phyloP scores from a whole-genome alignment of 2,113 vertebrate genomes.

The Poeciliopsis retropinna region DNA sequence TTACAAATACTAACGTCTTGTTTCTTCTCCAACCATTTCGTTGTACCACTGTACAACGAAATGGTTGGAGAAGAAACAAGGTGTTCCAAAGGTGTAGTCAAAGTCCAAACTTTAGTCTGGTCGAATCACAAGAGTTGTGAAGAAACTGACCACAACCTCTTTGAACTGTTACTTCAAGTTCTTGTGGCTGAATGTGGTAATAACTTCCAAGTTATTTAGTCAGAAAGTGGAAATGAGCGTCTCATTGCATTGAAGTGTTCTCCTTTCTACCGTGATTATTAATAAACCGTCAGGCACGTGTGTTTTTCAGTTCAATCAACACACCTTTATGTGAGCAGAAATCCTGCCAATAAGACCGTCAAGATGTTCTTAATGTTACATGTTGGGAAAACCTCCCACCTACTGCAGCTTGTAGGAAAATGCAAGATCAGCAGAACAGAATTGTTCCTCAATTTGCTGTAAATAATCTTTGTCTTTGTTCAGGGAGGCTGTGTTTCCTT shows the following conservation, averaged over 20 bases:
- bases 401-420: background rate
- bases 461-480: background rate
- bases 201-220: background rate
- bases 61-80: background rate
- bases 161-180: background rate
- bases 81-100: background rate
- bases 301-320: background rate
- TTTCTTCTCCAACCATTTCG: too few species aligned
- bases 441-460: background rate
- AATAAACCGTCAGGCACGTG: too few species aligned
- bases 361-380: background rate
- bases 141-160: background rate
- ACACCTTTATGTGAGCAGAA: background rate
- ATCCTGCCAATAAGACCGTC: background rate
- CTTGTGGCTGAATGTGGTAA: background rate
- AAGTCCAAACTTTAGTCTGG: background rate
- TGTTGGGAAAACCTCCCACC: background rate
- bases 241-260: background rate
- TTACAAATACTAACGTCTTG: too few species aligned
- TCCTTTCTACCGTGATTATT: too few species aligned
- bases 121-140: background rate
- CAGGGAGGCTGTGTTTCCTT: background rate
- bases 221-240: background rate
- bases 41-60: too few species aligned
- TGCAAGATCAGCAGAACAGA: background rate